These are phyloP conservation scores for Amazonetta brasiliensis DNA, from an alignment of 2,797 vertebrate genomes.

Conservation along the genomic window DNA sequence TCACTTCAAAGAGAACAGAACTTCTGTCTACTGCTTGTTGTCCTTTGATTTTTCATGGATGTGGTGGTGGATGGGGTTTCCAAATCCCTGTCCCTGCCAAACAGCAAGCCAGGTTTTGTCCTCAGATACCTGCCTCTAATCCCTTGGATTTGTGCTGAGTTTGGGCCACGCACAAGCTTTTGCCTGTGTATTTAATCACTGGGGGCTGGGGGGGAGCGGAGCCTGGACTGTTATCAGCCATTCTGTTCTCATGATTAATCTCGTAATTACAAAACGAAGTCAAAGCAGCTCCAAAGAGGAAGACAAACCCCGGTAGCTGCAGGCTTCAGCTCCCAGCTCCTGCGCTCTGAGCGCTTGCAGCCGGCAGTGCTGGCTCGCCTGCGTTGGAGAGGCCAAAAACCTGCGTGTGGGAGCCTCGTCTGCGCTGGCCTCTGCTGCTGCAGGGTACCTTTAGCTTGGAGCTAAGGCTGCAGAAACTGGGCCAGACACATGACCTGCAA, in stretches of 20 bases:
- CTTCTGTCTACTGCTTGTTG: not conserved
- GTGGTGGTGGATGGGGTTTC: not conserved
- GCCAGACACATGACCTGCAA: fast-evolving
- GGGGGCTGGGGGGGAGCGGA: not conserved
- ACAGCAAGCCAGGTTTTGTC: not conserved
- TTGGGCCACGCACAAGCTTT: not conserved
- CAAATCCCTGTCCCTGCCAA: not conserved
- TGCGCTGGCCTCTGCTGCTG: not conserved
- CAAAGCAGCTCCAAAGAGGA: not conserved
- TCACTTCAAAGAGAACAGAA: slow-evolving; percentile 22
- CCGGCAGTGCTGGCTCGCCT: too few species aligned
- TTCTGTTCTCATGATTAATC: not conserved
- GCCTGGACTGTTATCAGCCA: not conserved
- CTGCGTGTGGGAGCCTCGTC: not conserved
- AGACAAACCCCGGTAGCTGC: not conserved
- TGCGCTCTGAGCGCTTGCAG: not conserved
- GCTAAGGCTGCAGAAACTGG: not conserved
- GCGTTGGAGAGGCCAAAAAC: not conserved
- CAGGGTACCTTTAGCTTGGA: not conserved
- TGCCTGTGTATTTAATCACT: not conserved
- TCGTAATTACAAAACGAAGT: not conserved
- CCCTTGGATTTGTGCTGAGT: not conserved
- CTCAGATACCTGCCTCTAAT: not conserved
- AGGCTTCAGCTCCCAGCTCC: not conserved
- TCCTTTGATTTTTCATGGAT: slow-evolving; percentile 24